A percentile compares a stretch with the other conserved stretches of the same genome.
Conservation (phyloP, 35 echinoderm and acorn worm genomes). For the Lytechinus pictus region DNA sequence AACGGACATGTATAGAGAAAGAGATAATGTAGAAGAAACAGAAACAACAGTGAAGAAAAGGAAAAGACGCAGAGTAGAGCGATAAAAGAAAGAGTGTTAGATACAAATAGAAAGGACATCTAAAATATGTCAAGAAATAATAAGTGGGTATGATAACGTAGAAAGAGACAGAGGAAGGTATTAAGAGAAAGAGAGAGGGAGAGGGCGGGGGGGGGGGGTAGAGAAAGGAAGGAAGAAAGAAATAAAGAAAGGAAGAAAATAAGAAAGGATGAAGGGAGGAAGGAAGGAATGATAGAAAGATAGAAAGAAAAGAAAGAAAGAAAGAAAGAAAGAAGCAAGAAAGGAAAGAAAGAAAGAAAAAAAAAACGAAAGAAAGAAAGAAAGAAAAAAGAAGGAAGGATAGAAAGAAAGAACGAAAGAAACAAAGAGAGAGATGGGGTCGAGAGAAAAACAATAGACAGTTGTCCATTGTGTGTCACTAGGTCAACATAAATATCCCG, state of each 20-base stretch:
- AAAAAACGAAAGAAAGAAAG: background rate
- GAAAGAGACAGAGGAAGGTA: too few relatives aligned
- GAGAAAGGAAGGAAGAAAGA: background rate
- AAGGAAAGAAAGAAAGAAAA: background rate
- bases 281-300: background rate
- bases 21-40: too few relatives aligned
- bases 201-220: background rate
- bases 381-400: background rate
- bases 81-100: too few relatives aligned
- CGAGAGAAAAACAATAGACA: background rate
- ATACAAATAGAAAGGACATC: too few relatives aligned
- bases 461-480: background rate
- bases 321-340: background rate
- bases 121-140: too few relatives aligned
- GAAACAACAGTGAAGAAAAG: too few relatives aligned
- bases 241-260: background rate
- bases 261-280: background rate
- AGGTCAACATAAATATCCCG: background rate
- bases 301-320: too few relatives aligned
- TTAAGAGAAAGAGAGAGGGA: too few relatives aligned
- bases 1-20: too few relatives aligned
- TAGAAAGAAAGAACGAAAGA: background rate
- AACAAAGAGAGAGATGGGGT: background rate
- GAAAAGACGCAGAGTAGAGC: too few relatives aligned
- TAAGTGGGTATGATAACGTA: too few relatives aligned